Percentiles rank a stretch among this genome's conserved stretches.
phyloP scores from a whole-genome alignment of 1,140 invertebrate species.

The Bombus ignitus region DNA sequence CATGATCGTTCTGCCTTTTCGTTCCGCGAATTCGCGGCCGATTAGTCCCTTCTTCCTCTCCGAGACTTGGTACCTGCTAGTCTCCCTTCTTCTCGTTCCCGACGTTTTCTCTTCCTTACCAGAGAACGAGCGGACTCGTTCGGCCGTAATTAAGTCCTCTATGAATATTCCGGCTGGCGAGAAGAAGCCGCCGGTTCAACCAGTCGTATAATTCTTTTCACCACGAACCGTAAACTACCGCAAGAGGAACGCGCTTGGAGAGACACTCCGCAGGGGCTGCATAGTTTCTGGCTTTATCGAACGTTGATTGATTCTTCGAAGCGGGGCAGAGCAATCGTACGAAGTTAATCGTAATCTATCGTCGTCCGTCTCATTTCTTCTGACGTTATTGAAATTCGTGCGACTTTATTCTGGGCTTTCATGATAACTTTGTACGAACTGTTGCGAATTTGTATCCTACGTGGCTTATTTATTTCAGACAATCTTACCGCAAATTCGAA shows the following conservation, averaged over 20 bases:
- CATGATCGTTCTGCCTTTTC: conserved; percentile 51
- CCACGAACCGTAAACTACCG: background rate
- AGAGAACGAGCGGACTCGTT: conserved; percentile 13
- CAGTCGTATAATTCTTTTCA: conserved; percentile 52
- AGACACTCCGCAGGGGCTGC: background rate
- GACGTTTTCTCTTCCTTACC: background rate
- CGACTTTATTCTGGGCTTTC: too few relatives aligned
- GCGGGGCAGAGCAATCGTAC: background rate
- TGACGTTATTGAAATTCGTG: too few relatives aligned
- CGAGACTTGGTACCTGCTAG: conserved; percentile 16
- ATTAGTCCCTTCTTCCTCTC: conserved; percentile 22
- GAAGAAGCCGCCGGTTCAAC: conserved; percentile 7
- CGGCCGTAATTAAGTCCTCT: conserved; percentile 54
- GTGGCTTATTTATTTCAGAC: too few relatives aligned
- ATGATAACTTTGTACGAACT: too few relatives aligned
- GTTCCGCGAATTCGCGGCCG: conserved; percentile 47
- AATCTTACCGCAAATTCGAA: too few relatives aligned
- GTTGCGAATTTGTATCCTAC: too few relatives aligned
- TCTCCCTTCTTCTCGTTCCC: background rate
- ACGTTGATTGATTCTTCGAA: conserved; percentile 2
- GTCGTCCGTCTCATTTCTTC: background rate
- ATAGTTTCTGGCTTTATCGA: background rate
- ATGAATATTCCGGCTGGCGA: conserved; percentile 41
- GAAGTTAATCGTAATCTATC: background rate
- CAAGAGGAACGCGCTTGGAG: background rate